Evolutionary conservation across 2,797 vertebrate species (phyloP).

Genomic region (Crypturellus tataupa): DNA sequence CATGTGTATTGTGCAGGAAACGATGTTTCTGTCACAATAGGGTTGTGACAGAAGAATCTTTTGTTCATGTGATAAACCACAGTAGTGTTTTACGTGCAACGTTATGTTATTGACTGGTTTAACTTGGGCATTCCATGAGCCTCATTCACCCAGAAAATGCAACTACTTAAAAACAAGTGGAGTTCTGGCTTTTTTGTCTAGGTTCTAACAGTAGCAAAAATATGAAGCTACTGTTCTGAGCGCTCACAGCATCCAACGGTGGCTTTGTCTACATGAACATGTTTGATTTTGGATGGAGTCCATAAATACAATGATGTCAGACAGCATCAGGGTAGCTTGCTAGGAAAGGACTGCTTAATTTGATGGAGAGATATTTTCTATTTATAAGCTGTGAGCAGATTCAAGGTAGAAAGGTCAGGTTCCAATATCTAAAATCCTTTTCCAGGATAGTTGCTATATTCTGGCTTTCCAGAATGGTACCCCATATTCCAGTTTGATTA

Average conservation of each 20-base stretch:
- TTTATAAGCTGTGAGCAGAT: not conserved
- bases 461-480: not conserved
- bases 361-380: not conserved
- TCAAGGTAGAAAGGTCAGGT: not conserved
- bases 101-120: not conserved
- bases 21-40: too few species aligned
- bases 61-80: not conserved
- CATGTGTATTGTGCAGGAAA: not conserved
- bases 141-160: not conserved
- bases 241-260: constrained; percentile 84
- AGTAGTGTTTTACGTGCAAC: not conserved
- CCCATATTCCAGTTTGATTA: not conserved
- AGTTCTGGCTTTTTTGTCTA: constrained; percentile 15
- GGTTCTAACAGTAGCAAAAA: constrained; percentile 85
- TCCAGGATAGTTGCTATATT: constrained; percentile 14
- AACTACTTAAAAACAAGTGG: not conserved
- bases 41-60: not conserved
- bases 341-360: not conserved
- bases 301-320: constrained; percentile 72
- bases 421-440: not conserved
- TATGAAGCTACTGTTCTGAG: constrained; percentile 84
- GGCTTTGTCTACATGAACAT: constrained; percentile 84
- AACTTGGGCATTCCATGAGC: not conserved
- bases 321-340: not conserved
- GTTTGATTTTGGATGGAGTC: constrained; percentile 86